These are phyloP conservation scores for Gorsachius magnificus DNA, from an alignment of 2,797 vertebrate genomes.

Conservation along the genomic window DNA sequence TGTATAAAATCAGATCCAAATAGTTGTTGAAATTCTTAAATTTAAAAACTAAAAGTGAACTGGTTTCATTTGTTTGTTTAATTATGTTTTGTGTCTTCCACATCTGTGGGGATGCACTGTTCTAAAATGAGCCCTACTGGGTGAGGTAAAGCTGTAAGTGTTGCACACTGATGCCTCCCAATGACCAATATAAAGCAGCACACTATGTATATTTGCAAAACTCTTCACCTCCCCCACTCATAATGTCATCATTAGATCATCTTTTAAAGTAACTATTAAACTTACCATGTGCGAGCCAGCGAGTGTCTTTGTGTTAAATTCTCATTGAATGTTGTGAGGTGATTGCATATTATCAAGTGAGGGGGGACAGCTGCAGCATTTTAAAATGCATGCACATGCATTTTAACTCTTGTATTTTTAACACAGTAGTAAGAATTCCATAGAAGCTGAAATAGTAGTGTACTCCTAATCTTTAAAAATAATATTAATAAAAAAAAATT, in stretches of 20 bases:
- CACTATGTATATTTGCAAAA: not conserved
- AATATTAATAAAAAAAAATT: not conserved
- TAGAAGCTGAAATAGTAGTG: not conserved
- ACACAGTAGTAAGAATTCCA: not conserved
- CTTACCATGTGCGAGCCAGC: not conserved
- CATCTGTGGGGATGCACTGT: not conserved
- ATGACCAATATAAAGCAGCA: conserved; percentile 58
- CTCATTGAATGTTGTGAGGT: not conserved
- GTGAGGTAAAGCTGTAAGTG: not conserved
- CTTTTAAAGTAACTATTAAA: not conserved
- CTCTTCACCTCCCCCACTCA: not conserved
- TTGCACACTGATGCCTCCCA: conserved; percentile 67
- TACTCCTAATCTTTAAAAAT: not conserved
- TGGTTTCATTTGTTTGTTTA: not conserved
- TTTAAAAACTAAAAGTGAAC: not conserved
- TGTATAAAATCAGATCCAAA: not conserved
- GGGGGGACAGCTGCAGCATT: not conserved
- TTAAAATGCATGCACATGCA: not conserved
- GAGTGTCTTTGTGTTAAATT: not conserved
- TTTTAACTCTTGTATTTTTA: not conserved
- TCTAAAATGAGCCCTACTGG: not conserved
- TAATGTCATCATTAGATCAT: not conserved
- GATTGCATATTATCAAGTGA: not conserved
- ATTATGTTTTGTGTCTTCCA: not conserved
- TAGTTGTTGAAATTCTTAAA: not conserved